Base-by-base conservation (phyloP, 2,113 vertebrate species). In the Cathartes aura region DNA sequence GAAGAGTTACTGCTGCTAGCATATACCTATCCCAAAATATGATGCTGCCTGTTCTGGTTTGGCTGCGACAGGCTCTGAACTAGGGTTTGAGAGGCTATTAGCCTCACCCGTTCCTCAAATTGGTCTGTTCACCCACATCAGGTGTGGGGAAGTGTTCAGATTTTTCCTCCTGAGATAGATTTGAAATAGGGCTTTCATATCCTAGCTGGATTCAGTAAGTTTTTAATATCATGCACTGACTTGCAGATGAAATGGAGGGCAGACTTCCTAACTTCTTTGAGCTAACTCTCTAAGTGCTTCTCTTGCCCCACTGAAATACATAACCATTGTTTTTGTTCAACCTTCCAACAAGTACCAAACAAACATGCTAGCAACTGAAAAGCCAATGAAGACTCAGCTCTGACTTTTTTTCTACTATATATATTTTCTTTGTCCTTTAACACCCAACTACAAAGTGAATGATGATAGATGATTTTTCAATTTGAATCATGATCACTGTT, bases 401-500 rank as follows among this genome's bases (percentile, higher is more conserved):
- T 73, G 27, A 23, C 42, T 36, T 86, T 72, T 79, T 70, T 75
- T 45, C 22, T 48, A 18, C 15, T 34, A 14, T 79, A 74, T 89
- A 14, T 85, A 74, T 92, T 87, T 92, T 56, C 68, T 96, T 94
- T 95, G 92, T 96, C 93, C 92, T 97, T 96, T 96, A 94, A 68
- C 56, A 68, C 40, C 34, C 27, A 92, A 0, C 48, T 74, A 72
- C 91, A 96, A 96, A 89, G 92, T 95, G 94, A 94, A 71, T 45
- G 47, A 91, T 94, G 91, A 97, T 64, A 87, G 87, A 93, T 79
- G 83, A 93, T 95, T 96, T 97, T 96, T 97, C 92, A 84, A 2
- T 92, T 93, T 97, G 91, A 97, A 89, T 96, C 83, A 96, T 87
- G 84, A 95, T 89, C 81, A 50, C 60, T 93, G 32, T 78, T 93